Evolutionary conservation across 2,888 invertebrate species (phyloP), one percentile per base, ranked within the genome.

Genomic region (Oconnorella tubifera): DNA sequence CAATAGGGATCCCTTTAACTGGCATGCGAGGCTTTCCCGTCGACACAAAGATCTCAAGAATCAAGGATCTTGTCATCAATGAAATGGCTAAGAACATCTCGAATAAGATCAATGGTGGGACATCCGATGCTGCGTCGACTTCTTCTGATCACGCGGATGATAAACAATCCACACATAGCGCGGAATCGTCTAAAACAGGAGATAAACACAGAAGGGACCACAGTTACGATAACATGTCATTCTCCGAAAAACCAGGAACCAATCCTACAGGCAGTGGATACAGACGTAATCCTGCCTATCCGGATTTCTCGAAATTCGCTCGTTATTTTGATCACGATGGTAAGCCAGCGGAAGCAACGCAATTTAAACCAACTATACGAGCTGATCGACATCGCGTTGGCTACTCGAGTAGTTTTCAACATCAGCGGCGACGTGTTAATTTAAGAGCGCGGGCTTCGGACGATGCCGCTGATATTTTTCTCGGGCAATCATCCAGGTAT

Each of bases 261-360:
- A 14, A 40, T 19, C 14, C 10, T 6, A 40, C 33, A 14, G 29
- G 59, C 27, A 23, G 25, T 27, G 33, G 58, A 23, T 59, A 50
- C 50, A 19, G 28, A 23, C 48, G 50, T n/a, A 60, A 60, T 25
- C 50, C 60, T 4, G 29, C 50, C 31, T 60, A 60, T 50, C 60
- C 60, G 3, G 50, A 60, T 23, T 49, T 60, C 28, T 25, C 60
- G 23, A 60, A 60, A 23, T 60, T 49, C 33, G 60, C 60, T 6
- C 48, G 27, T 19, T 60, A 50, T 32, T 60, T 60, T 60, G 60
- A 49, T n/a, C 28, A 19, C n/a, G 60, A 51, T 1, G 60, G 50
- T n/a, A 28, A 50, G 10, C 14, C 33, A 3, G 4, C 53, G 10
- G 53, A 51, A 23, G 23, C 53, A 4, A 29, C 49, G 14, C 60